Conservation (phyloP, 2,888 invertebrate species). For the Hymenopus coronatus region DNA sequence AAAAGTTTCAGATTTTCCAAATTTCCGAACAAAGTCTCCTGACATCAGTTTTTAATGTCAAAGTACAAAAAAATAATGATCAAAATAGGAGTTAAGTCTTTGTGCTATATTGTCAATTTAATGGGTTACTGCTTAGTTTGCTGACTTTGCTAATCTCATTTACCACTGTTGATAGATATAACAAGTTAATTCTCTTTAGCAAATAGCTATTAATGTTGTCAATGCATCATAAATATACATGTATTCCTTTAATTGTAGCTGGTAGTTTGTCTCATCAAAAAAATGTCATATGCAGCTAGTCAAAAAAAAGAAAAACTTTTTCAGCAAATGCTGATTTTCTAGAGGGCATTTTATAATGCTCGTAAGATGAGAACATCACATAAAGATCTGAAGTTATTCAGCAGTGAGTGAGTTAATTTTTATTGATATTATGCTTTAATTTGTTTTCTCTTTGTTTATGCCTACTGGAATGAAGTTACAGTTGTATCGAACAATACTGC, state of each 20-base stretch:
- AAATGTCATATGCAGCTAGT: neutral
- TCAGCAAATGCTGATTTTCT: neutral
- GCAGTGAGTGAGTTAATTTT: neutral
- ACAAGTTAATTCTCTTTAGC: neutral
- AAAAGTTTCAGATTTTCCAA: too few relatives aligned
- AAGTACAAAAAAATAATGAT: neutral
- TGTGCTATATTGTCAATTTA: neutral
- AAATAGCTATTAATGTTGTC: neutral
- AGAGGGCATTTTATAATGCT: neutral
- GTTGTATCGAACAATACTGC: neutral
- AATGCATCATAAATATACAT: neutral
- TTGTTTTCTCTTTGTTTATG: neutral
- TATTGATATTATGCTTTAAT: neutral
- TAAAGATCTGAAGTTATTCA: neutral
- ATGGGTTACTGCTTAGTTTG: neutral
- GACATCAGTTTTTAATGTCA: neutral
- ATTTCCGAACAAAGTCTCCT: neutral
- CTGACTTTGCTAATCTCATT: neutral
- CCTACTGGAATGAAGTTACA: neutral
- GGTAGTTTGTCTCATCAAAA: neutral
- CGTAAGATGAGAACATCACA: neutral
- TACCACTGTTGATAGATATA: neutral
- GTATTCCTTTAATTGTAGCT: neutral
- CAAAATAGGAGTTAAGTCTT: neutral
- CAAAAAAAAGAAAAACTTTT: neutral